Evolutionary conservation across 2,888 invertebrate genomes (phyloP).

Genomic region (Lepidochrysops patricia): DNA sequence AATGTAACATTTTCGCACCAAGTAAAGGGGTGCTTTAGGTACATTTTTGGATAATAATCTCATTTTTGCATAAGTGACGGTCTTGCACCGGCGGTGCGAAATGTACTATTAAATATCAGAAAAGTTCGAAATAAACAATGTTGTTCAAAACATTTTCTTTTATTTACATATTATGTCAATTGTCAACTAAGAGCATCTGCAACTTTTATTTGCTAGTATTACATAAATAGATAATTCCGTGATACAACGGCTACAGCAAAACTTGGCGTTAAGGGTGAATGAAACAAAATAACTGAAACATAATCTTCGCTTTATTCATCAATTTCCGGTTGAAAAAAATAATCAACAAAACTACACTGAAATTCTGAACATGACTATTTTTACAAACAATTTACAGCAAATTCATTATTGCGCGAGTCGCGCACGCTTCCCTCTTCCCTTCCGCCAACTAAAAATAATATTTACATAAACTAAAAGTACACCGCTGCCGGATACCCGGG

Average conservation of each 20-base stretch:
- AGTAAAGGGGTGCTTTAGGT: too few relatives aligned
- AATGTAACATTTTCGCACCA: too few relatives aligned
- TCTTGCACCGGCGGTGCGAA: too few relatives aligned
- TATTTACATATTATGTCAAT: too few relatives aligned
- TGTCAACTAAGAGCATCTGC: too few relatives aligned
- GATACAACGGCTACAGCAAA: not conserved
- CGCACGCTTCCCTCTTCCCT: conserved; percentile 36
- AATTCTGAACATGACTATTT: conserved; percentile 69
- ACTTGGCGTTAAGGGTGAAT: conserved; percentile 29
- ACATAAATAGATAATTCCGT: too few relatives aligned
- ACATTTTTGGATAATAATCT: too few relatives aligned
- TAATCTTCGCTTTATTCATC: conserved; percentile 71
- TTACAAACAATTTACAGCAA: conserved; percentile 71
- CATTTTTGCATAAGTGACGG: too few relatives aligned
- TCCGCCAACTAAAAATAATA: conserved; percentile 44
- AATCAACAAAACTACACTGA: conserved; percentile 70
- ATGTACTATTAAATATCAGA: too few relatives aligned
- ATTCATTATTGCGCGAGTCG: conserved; percentile 35
- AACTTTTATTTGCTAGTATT: too few relatives aligned
- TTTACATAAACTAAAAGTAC: conserved; percentile 47
- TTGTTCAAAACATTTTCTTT: too few relatives aligned
- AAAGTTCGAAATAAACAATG: too few relatives aligned
- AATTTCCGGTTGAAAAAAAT: conserved; percentile 67
- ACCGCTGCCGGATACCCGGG: conserved; percentile 14
- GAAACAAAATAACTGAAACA: conserved; percentile 57